Evolutionary conservation across 2,113 vertebrate genomes (phyloP).

Genomic region (Tetrax tetrax): DNA sequence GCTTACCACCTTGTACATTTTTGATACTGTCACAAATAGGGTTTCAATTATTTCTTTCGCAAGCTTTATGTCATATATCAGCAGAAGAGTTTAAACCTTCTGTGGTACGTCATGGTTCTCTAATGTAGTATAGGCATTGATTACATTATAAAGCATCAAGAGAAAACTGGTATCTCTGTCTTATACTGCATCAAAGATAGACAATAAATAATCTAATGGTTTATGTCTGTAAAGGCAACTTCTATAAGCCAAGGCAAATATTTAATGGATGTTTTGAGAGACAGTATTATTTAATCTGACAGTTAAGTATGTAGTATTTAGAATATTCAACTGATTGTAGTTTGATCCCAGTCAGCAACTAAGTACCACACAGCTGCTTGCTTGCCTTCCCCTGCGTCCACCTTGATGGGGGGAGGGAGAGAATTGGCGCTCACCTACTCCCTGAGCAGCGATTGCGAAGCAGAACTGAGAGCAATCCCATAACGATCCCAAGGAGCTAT

Average conservation of each 20-base stretch:
- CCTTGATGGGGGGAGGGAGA: too few relatives aligned
- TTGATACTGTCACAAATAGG: background rate
- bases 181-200: background rate
- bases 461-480: too few relatives aligned
- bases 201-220: background rate
- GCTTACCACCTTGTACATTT: background rate
- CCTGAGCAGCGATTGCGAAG: too few relatives aligned
- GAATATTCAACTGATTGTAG: background rate
- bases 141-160: background rate
- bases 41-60: background rate
- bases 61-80: background rate
- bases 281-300: background rate
- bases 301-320: background rate
- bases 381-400: too few relatives aligned
- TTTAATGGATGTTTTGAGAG: background rate
- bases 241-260: background rate
- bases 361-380: too few relatives aligned
- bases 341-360: too few relatives aligned
- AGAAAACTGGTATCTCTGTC: background rate
- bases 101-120: background rate
- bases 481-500: too few relatives aligned
- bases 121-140: background rate
- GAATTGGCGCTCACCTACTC: too few relatives aligned
- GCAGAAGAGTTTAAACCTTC: background rate
- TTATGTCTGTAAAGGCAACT: background rate